Evolutionary conservation across 1,140 invertebrate genomes (phyloP), one percentile per base, ranked within the genome.

Genomic region (Heliconius himera): DNA sequence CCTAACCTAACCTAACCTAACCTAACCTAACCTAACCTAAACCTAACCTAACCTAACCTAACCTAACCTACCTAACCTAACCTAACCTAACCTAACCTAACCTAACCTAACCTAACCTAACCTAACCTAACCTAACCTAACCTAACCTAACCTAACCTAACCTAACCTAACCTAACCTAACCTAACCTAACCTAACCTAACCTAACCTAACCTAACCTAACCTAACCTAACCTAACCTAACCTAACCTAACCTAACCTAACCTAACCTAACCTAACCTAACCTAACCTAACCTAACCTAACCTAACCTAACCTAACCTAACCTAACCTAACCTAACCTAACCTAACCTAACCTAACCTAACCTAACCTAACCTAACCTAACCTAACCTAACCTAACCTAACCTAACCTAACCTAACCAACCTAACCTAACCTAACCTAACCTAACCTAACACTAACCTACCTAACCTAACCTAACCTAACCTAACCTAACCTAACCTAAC

Each of bases 1-100:
- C 88, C 79, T 80, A 83, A 85, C 79, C 88, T 87, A 90, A 89
- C 88, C 88, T 90, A 90, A 89, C 88, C 85, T 89, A 89, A 83
- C 82, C 82, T 83, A 81, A 83, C 82, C 82, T 46, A 46, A n/a
- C n/a, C n/a, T n/a, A n/a, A n/a, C n/a, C n/a, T n/a, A n/a, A n/a
- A n/a, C n/a, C n/a, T n/a, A n/a, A n/a, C n/a, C n/a, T n/a, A n/a
- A n/a, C n/a, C n/a, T n/a, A n/a, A n/a, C n/a, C n/a, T n/a, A n/a
- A n/a, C n/a, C n/a, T n/a, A n/a, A n/a, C n/a, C n/a, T n/a, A n/a
- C n/a, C n/a, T n/a, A n/a, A n/a, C n/a, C n/a, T n/a, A n/a, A 46
- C 41, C 41, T 46, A 46, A 46, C 81, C 81, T 82, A 82, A 82
- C 81, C 81, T 82, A 82, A 82, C 81, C 81, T 82, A 82, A 82